Evolutionary conservation across 2,888 invertebrate genomes (phyloP).

Genomic region (Bembecia ichneumoniformis): DNA sequence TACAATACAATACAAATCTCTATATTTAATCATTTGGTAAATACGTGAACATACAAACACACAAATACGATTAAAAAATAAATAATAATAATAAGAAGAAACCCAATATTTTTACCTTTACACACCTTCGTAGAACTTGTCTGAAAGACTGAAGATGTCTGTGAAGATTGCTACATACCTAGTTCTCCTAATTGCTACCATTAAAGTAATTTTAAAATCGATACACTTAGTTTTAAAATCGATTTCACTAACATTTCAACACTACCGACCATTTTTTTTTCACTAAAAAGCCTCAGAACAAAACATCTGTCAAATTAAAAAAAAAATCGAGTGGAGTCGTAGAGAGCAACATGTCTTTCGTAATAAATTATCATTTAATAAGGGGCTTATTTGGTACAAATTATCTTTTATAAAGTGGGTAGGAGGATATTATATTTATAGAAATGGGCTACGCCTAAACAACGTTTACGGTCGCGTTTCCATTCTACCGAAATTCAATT

Average conservation of each 20-base stretch:
- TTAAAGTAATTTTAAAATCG: too few species aligned
- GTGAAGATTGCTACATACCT: too few species aligned
- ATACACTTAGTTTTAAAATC: neutral
- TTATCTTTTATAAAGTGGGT: constrained; percentile 38
- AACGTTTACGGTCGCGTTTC: constrained; percentile 19
- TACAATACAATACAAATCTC: too few species aligned
- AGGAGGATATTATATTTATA: constrained; percentile 41
- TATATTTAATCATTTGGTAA: too few species aligned
- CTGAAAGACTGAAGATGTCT: too few species aligned
- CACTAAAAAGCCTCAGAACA: neutral
- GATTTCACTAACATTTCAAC: neutral
- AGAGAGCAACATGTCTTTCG: constrained; percentile 19
- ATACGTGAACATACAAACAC: too few species aligned
- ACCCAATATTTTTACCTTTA: too few species aligned
- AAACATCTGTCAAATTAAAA: constrained; percentile 39
- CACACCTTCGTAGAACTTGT: too few species aligned
- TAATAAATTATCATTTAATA: constrained; percentile 54
- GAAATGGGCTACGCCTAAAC: constrained; percentile 44
- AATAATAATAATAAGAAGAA: too few species aligned
- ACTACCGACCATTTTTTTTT: neutral
- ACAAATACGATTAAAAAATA: too few species aligned
- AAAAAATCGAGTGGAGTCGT: constrained; percentile 15
- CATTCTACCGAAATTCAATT: constrained; percentile 21
- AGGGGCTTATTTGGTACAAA: constrained; percentile 22
- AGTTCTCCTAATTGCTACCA: too few species aligned